Percentiles rank a stretch among this genome's conserved stretches.
phyloP scores from a whole-genome alignment of 37 sponge, comb jelly and placozoan genomes.

The Petrosia ficiformis region DNA sequence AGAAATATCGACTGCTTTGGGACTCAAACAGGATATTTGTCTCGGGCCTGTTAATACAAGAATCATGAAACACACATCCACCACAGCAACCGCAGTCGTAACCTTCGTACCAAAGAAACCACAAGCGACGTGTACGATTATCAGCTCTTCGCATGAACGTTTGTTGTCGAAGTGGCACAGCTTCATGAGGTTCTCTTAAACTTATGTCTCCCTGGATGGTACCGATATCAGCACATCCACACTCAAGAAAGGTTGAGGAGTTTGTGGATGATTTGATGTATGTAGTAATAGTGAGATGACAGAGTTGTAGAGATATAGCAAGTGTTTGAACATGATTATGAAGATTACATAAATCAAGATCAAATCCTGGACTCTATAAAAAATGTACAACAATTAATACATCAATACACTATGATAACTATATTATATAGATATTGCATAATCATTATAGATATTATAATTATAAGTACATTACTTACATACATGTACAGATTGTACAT shows the following conservation, averaged over 20 bases:
- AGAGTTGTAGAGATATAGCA: constrained; percentile 39
- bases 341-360: constrained; percentile 44
- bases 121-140: constrained; percentile 27
- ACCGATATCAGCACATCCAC: constrained; percentile 27
- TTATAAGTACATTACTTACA: neutral
- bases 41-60: constrained; percentile 16
- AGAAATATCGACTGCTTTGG: neutral
- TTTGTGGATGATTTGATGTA: neutral
- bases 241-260: constrained; percentile 9
- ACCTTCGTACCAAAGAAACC: constrained; percentile 52
- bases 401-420: no score
- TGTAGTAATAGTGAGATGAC: constrained; percentile 18
- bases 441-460: no score
- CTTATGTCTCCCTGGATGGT: constrained; percentile 40
- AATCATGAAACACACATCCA: constrained; percentile 56
- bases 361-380: constrained; percentile 53
- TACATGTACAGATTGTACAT: neutral
- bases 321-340: constrained; percentile 31
- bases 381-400: no score
- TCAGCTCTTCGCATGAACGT: constrained; percentile 57
- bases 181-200: constrained; percentile 29
- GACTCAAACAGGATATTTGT: neutral
- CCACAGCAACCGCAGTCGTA: constrained; percentile 63
- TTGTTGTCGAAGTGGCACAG: constrained; percentile 41
- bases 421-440: no score